Evolutionary conservation across 2,113 vertebrate genomes (phyloP).

Genomic region (Stigmatopora argus): DNA sequence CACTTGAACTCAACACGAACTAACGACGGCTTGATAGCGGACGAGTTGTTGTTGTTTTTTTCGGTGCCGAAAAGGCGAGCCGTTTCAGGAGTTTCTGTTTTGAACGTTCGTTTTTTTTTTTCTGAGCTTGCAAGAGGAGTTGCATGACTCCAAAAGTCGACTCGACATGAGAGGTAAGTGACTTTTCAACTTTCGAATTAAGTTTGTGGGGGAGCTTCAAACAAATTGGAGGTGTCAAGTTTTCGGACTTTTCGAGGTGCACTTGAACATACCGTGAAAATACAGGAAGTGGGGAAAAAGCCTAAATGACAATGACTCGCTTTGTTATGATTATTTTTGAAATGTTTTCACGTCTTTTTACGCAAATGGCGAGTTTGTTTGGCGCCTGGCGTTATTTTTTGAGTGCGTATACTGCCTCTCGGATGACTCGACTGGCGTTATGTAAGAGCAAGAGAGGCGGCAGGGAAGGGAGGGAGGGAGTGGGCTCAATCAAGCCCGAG

Average conservation of each 20-base stretch:
- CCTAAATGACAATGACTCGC: neutral
- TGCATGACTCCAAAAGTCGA: slow-evolving; percentile 52
- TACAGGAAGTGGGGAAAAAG: neutral
- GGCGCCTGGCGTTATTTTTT: neutral
- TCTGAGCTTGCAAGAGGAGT: slow-evolving; percentile 47
- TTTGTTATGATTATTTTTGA: neutral
- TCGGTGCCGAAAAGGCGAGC: neutral
- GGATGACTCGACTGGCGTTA: slow-evolving; percentile 54
- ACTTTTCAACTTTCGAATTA: neutral
- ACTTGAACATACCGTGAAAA: neutral
- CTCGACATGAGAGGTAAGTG: slow-evolving; percentile 73
- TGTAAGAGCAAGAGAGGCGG: slow-evolving; percentile 55
- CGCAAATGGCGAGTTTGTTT: neutral
- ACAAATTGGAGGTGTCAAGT: neutral
- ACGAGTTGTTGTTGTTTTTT: slow-evolving; percentile 5
- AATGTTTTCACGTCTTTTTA: neutral
- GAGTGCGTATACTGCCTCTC: slow-evolving; percentile 25
- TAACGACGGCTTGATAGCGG: neutral
- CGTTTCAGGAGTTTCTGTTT: slow-evolving; percentile 58
- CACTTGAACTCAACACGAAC: neutral
- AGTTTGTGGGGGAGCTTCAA: neutral
- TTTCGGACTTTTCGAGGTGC: neutral
- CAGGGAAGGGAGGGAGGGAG: slow-evolving; percentile 27
- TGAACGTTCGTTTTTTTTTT: slow-evolving; percentile 30
- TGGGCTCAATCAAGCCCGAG: neutral